phyloP scores from a whole-genome alignment of 1,140 invertebrate species.

The Drosophila chauvacae region DNA sequence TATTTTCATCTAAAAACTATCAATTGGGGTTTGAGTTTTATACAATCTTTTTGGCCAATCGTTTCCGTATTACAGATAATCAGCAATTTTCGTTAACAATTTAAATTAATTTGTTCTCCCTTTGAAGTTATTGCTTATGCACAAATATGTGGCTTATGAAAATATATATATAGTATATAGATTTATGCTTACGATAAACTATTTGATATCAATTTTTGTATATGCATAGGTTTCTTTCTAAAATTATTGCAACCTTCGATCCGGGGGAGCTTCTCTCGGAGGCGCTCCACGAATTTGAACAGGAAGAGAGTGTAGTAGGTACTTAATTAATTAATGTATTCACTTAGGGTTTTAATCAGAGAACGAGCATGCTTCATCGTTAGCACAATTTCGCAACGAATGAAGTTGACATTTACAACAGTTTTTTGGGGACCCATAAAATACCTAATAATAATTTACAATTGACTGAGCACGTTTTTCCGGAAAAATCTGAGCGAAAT shows the following conservation, averaged over 20 bases:
- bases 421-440: slow-evolving; percentile 3
- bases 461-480: slow-evolving; percentile 53
- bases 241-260: slow-evolving; percentile 62
- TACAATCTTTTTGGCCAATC: slow-evolving; percentile 64
- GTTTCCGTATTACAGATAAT: slow-evolving; percentile 24
- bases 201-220: slow-evolving; percentile 59
- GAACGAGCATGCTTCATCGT: slow-evolving; percentile 28
- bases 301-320: slow-evolving; percentile 61
- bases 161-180: slow-evolving; percentile 55
- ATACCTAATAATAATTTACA: slow-evolving; percentile 45
- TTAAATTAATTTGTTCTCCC: slow-evolving; percentile 21
- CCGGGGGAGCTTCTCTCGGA: slow-evolving; percentile 33
- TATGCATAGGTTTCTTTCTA: slow-evolving; percentile 47
- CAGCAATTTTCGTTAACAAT: slow-evolving; percentile 39
- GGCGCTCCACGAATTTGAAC: slow-evolving; percentile 47
- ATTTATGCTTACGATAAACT: slow-evolving; percentile 53
- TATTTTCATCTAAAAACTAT: slow-evolving; percentile 29
- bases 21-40: not conserved
- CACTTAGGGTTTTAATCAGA: slow-evolving; percentile 15
- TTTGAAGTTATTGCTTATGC: slow-evolving; percentile 36
- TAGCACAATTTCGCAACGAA: slow-evolving; percentile 29
- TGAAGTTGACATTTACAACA: slow-evolving; percentile 64
- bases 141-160: slow-evolving; percentile 59
- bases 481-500: slow-evolving; percentile 33
- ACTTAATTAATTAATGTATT: slow-evolving; percentile 49